A percentile compares a stretch with the other conserved stretches of the same genome.
Conservation (phyloP, 2,113 vertebrate species). For the Percina caprodes region DNA sequence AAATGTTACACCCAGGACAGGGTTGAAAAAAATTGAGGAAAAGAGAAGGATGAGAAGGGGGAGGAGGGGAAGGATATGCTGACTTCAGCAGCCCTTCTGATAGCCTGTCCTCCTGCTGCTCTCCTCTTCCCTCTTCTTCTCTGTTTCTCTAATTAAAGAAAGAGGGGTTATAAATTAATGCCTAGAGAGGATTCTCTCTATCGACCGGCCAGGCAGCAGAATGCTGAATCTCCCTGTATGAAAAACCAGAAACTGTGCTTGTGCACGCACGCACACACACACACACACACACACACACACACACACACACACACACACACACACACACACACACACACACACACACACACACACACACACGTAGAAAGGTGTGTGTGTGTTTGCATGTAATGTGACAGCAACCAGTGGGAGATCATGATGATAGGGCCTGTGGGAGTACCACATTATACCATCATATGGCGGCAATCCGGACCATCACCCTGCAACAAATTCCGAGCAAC, state of each 20-base stretch:
- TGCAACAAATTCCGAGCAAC: conserved; percentile 40
- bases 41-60: not conserved
- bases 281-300: conserved; percentile 11
- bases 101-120: conserved; percentile 53
- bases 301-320: too few relatives aligned
- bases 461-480: conserved; percentile 48
- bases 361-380: conserved; percentile 14
- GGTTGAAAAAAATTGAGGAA: not conserved
- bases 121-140: conserved; percentile 30
- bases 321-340: not conserved
- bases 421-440: conserved; percentile 55
- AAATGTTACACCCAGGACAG: conserved; percentile 25
- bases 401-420: conserved; percentile 50
- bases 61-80: conserved; percentile 33
- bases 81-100: conserved; percentile 62
- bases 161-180: conserved; percentile 70
- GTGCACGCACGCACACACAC: too few relatives aligned
- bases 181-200: conserved; percentile 52
- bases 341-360: not conserved
- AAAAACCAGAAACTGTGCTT: conserved; percentile 27
- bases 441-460: conserved; percentile 43
- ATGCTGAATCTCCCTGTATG: conserved; percentile 42
- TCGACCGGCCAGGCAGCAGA: conserved; percentile 51
- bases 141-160: conserved; percentile 74
- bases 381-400: conserved; percentile 48